Evolutionary conservation across 2,797 vertebrate genomes (phyloP).

Genomic region (Cygnus olor): DNA sequence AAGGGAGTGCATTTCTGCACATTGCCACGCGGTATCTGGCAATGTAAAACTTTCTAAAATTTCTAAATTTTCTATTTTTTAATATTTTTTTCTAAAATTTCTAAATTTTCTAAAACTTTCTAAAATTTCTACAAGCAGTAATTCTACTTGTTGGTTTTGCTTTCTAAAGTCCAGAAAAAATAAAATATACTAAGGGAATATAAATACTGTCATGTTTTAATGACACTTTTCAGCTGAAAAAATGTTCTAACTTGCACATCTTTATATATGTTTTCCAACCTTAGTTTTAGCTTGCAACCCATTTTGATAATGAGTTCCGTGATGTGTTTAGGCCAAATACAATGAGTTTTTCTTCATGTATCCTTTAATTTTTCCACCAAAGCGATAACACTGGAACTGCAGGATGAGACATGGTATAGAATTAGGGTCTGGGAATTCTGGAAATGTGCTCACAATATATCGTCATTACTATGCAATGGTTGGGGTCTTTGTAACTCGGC

Average conservation of each 20-base stretch:
- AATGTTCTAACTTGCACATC: not conserved
- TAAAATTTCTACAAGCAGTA: not conserved
- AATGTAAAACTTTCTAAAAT: not conserved
- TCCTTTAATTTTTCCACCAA: not conserved
- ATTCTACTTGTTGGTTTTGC: not conserved
- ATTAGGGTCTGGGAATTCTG: not conserved
- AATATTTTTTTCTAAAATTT: too few species aligned
- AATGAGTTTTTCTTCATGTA: not conserved
- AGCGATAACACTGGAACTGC: not conserved
- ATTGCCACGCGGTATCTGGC: not conserved
- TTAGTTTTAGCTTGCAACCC: not conserved
- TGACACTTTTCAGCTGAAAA: not conserved
- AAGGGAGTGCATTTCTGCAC: not conserved
- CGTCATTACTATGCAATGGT: not conserved
- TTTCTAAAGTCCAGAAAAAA: not conserved
- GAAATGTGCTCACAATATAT: not conserved
- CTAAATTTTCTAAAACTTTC: not conserved
- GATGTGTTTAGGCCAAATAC: not conserved
- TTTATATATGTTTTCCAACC: not conserved
- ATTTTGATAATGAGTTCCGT: not conserved
- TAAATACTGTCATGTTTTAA: not conserved
- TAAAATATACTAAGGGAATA: not conserved
- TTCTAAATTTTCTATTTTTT: too few species aligned
- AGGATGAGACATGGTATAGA: not conserved
- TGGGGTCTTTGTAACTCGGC: not conserved